Conservation (phyloP, 2,113 vertebrate genomes). For the Orycteropus afer region DNA sequence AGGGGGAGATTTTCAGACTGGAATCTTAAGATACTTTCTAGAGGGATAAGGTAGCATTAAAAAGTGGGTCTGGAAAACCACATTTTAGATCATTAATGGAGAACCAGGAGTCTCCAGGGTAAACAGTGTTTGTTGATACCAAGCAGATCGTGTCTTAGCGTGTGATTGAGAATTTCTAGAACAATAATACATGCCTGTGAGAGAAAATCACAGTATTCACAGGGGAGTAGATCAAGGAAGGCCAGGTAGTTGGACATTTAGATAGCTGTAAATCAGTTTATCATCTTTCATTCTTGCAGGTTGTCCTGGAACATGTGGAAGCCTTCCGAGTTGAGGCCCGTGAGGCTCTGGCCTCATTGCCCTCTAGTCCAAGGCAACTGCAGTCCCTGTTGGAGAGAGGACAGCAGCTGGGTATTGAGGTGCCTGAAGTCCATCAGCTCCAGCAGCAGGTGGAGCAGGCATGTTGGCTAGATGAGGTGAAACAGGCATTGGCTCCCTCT, state of each 20-base stretch:
- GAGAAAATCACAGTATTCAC: neutral
- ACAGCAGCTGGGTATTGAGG: conserved; percentile 84
- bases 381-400: conserved; percentile 89
- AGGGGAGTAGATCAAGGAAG: neutral
- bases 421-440: conserved; percentile 89
- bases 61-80: neutral
- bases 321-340: conserved; percentile 86
- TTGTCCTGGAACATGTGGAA: conserved; percentile 87
- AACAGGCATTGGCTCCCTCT: conserved; percentile 89
- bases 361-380: conserved; percentile 85
- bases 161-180: neutral
- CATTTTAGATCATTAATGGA: neutral
- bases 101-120: neutral
- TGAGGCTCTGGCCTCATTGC: conserved; percentile 84
- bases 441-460: conserved; percentile 91
- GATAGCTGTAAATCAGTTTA: conserved; percentile 59
- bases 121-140: neutral
- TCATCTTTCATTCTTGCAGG: conserved; percentile 69
- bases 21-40: neutral
- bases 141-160: neutral
- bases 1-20: neutral
- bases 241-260: neutral
- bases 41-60: neutral
- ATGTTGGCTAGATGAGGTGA: conserved; percentile 93
- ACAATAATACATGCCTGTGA: neutral